Evolutionary conservation across 2,797 vertebrate species (phyloP).

Genomic region (Lacerta bilineata): DNA sequence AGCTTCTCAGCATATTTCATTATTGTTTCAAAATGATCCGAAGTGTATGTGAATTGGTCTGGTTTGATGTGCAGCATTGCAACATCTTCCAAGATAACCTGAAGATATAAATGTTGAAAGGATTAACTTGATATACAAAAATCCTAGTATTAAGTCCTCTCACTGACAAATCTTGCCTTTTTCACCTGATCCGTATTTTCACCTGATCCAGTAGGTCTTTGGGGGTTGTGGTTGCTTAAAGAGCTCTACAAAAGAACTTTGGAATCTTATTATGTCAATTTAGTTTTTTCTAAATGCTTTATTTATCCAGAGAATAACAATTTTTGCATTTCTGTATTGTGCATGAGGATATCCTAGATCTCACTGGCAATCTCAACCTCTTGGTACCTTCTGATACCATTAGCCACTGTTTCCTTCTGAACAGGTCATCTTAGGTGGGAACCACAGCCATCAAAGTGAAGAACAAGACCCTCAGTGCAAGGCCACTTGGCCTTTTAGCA

Average conservation of each 20-base stretch:
- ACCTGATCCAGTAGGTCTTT: too few species aligned
- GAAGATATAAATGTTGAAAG: conserved; percentile 44
- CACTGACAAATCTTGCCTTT: background rate
- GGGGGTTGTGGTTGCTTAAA: background rate
- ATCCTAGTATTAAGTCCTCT: conserved; percentile 1
- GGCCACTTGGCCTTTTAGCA: background rate
- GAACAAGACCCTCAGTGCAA: background rate
- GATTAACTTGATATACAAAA: conserved; percentile 15
- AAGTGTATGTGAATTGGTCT: conserved; percentile 98
- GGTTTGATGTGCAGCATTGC: conserved; percentile 96
- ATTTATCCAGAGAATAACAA: background rate
- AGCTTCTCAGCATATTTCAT: conserved; percentile 90
- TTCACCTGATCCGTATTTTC: background rate
- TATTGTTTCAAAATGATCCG: conserved; percentile 94
- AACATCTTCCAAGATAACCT: conserved; percentile 98
- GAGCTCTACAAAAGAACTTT: background rate
- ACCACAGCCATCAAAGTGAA: background rate
- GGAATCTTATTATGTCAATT: conserved; percentile 1
- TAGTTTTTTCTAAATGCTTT: background rate
- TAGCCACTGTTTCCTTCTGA: background rate
- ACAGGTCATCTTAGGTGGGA: background rate
- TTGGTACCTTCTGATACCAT: background rate
- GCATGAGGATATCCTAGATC: conserved; percentile 25
- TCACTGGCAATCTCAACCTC: background rate
- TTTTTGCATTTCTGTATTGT: background rate